Conservation (phyloP, 2,888 invertebrate species). For the Cantharis flavilabris region DNA sequence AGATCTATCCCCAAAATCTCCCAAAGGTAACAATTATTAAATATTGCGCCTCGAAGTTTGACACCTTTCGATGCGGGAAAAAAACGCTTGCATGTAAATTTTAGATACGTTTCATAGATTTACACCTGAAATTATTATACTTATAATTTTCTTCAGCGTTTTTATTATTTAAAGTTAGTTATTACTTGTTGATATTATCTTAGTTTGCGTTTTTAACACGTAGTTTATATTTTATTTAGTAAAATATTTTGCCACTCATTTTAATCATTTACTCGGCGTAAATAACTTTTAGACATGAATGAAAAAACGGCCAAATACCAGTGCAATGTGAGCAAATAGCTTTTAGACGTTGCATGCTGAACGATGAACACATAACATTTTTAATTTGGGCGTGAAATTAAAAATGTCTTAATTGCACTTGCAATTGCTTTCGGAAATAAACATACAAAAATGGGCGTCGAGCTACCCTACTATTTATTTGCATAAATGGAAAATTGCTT, state of each 20-base stretch:
- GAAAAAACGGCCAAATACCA: background rate
- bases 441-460: background rate
- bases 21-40: constrained; percentile 36
- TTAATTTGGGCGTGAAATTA: background rate
- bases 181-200: background rate
- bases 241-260: background rate
- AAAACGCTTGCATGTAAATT: constrained; percentile 38
- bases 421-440: background rate
- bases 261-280: background rate
- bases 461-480: background rate
- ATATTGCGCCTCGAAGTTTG: constrained; percentile 36
- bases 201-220: constrained; percentile 8
- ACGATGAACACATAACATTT: background rate
- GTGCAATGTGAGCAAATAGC: background rate
- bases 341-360: background rate
- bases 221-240: constrained; percentile 13
- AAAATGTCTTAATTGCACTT: background rate
- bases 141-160: constrained; percentile 28
- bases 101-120: constrained; percentile 32
- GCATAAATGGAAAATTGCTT: background rate
- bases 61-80: constrained; percentile 34
- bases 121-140: constrained; percentile 31
- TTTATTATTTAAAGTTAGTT: constrained; percentile 21
- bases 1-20: constrained; percentile 25
- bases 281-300: background rate